Evolutionary conservation across 2,888 invertebrate genomes (phyloP).

Genomic region (Dorcus hopei): DNA sequence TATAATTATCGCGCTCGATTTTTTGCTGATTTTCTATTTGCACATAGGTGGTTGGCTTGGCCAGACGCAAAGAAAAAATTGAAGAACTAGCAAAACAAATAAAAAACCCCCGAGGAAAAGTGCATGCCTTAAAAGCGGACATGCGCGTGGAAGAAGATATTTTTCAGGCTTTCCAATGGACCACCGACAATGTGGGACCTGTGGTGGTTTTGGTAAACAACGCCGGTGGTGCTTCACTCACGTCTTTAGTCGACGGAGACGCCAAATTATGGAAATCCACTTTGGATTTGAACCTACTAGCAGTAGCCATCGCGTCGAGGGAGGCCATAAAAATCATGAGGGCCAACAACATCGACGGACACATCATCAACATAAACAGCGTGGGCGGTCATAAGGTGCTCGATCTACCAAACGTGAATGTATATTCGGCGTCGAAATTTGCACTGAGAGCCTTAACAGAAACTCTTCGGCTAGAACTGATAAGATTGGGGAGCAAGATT

Average conservation of each 20-base stretch:
- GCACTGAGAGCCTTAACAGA: conserved; percentile 28
- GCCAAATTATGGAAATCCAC: conserved; percentile 9
- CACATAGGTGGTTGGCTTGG: no score
- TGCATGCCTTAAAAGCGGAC: no score
- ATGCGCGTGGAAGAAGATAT: no score
- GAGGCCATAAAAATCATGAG: conserved; percentile 36
- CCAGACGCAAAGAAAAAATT: no score
- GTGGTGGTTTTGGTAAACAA: no score
- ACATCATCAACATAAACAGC: conserved; percentile 38
- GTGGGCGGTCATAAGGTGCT: conserved; percentile 32
- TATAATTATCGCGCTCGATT: no score
- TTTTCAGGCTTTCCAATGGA: no score
- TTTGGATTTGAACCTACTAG: conserved; percentile 14
- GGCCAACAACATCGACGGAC: conserved; percentile 32
- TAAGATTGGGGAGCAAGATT: conserved; percentile 19
- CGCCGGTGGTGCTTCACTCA: no score
- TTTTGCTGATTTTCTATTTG: no score
- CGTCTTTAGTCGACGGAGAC: conserved; percentile 10
- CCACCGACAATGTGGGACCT: no score
- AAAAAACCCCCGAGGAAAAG: no score
- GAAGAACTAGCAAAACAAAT: no score
- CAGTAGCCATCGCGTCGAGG: conserved; percentile 29
- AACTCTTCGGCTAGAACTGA: conserved; percentile 21
- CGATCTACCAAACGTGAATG: conserved; percentile 25
- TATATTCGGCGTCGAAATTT: conserved; percentile 28